These are phyloP conservation scores for Lucinisca nassula DNA, from an alignment of 2,888 invertebrate species.

Conservation along the genomic window DNA sequence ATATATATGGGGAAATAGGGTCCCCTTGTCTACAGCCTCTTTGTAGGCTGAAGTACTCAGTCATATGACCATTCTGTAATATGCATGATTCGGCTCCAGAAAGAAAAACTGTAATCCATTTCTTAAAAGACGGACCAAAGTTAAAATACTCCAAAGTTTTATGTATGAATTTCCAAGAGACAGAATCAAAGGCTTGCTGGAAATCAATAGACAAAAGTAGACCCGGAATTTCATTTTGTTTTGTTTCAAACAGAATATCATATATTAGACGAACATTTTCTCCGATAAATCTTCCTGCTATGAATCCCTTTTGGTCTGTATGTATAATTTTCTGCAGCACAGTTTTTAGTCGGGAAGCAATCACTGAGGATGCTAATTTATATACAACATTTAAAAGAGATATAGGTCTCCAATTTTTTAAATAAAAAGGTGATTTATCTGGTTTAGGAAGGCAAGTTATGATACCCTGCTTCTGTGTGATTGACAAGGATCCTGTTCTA, in stretches of 20 bases:
- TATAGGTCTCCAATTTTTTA: slow-evolving; percentile 52
- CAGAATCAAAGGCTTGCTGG: slow-evolving; percentile 52
- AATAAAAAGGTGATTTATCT: slow-evolving; percentile 32
- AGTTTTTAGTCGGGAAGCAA: slow-evolving; percentile 35
- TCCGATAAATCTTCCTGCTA: slow-evolving; percentile 37
- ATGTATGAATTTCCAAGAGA: slow-evolving; percentile 37
- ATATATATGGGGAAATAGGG: slow-evolving; percentile 40
- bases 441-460: slow-evolving; percentile 53
- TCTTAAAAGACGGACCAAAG: slow-evolving; percentile 36
- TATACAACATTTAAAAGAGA: slow-evolving; percentile 44
- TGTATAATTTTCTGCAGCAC: slow-evolving; percentile 15
- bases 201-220: slow-evolving; percentile 44
- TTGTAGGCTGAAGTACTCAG: slow-evolving; percentile 33
- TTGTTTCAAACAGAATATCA: slow-evolving; percentile 43
- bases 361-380: slow-evolving; percentile 43
- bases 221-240: slow-evolving; percentile 32
- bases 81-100: slow-evolving; percentile 29
- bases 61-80: slow-evolving; percentile 20
- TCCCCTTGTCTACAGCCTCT: slow-evolving; percentile 49
- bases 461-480: slow-evolving; percentile 50
- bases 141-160: slow-evolving; percentile 31
- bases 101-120: slow-evolving; percentile 35
- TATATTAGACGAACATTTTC: slow-evolving; percentile 44
- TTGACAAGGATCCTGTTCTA: slow-evolving; percentile 19
- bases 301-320: slow-evolving; percentile 43